Evolutionary conservation across 2,888 invertebrate species (phyloP).

Genomic region (Ethmia dodecea): DNA sequence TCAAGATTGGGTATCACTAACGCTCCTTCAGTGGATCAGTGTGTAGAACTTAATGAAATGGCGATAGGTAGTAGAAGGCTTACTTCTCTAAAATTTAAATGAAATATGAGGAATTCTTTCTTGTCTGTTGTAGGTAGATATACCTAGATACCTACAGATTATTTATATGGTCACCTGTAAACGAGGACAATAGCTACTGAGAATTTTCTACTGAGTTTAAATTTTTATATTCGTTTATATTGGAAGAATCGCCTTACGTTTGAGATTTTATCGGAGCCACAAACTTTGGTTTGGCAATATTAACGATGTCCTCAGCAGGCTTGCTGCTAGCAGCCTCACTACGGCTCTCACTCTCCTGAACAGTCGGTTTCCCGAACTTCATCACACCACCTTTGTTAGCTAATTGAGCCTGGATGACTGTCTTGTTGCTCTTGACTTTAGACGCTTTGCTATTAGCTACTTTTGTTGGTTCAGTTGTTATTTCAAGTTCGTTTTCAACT

Average conservation of each 20-base stretch:
- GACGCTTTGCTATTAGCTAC: constrained; percentile 10
- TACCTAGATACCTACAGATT: too few relatives aligned
- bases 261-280: constrained; percentile 51
- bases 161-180: constrained; percentile 43
- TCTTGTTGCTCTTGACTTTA: constrained; percentile 26
- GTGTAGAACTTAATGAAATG: too few relatives aligned
- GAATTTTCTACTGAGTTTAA: constrained; percentile 11
- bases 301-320: constrained; percentile 6
- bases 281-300: constrained; percentile 35
- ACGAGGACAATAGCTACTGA: constrained; percentile 27
- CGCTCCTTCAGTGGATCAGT: too few relatives aligned
- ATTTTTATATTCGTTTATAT: too few relatives aligned
- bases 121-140: too few relatives aligned
- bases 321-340: neutral
- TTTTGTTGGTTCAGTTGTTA: constrained; percentile 2
- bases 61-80: too few relatives aligned
- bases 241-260: constrained; percentile 41
- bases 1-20: too few relatives aligned
- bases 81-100: too few relatives aligned
- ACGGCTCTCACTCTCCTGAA: constrained; percentile 1
- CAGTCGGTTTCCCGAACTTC: constrained; percentile 51
- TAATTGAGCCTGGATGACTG: constrained; percentile 48
- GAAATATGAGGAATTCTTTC: too few relatives aligned
- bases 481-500: neutral
- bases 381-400: constrained; percentile 56